A percentile compares a stretch with the other conserved stretches of the same genome.
These are phyloP conservation scores for Urocitellus parryii DNA, from an alignment of 2,113 vertebrate genomes.

Conservation along the genomic window DNA sequence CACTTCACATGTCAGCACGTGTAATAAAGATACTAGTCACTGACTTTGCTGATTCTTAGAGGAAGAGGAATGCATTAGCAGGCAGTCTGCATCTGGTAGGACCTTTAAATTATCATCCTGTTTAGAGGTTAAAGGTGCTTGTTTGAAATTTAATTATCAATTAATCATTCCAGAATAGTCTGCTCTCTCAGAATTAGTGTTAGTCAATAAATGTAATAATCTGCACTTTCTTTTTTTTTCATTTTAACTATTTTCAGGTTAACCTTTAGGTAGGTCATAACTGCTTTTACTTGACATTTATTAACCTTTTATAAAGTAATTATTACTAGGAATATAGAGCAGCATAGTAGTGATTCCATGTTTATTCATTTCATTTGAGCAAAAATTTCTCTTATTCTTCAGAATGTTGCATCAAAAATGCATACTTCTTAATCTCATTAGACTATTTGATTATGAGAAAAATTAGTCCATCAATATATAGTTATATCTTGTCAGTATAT, in stretches of 20 bases:
- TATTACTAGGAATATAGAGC: constrained; percentile 37
- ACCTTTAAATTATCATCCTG: constrained; percentile 19
- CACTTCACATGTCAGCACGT: not conserved
- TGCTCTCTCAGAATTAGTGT: constrained; percentile 42
- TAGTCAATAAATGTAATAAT: constrained; percentile 60
- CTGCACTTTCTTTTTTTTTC: not conserved
- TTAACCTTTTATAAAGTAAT: constrained; percentile 70
- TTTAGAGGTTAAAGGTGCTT: constrained; percentile 51
- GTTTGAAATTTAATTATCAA: constrained; percentile 69
- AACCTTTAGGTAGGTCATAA: constrained; percentile 59
- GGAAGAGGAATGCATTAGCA: not conserved
- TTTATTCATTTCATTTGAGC: constrained; percentile 60
- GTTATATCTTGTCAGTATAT: not conserved
- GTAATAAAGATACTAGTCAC: not conserved
- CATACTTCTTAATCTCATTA: constrained; percentile 26
- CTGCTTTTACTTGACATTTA: constrained; percentile 61
- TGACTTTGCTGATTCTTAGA: not conserved
- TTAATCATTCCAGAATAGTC: constrained; percentile 61
- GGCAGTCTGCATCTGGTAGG: not conserved
- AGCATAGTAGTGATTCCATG: constrained; percentile 1
- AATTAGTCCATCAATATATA: not conserved
- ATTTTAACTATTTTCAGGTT: constrained; percentile 60
- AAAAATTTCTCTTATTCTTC: constrained; percentile 40
- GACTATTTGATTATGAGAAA: constrained; percentile 41
- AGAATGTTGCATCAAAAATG: constrained; percentile 47